Evolutionary conservation across 1,140 invertebrate genomes (phyloP).

Genomic region (Drosophila azteca): DNA sequence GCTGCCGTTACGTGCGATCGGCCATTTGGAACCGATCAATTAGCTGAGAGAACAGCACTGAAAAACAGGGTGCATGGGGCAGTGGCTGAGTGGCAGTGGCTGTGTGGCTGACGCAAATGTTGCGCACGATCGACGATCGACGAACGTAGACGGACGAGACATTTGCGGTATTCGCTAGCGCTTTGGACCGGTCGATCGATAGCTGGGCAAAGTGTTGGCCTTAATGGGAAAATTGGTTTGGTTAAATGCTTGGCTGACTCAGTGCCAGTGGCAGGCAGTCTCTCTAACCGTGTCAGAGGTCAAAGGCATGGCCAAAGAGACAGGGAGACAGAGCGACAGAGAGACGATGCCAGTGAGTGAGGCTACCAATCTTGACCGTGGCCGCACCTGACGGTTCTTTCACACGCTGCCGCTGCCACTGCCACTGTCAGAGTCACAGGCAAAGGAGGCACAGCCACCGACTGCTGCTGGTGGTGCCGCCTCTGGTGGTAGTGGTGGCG

Average conservation of each 20-base stretch:
- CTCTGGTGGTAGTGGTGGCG: not conserved
- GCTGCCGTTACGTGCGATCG: constrained; percentile 70
- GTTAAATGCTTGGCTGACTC: constrained; percentile 65
- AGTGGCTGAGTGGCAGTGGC: too few relatives aligned
- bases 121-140: constrained; percentile 45
- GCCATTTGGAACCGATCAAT: constrained; percentile 80
- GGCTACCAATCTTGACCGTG: constrained; percentile 30
- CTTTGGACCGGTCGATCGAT: constrained; percentile 17
- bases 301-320: constrained; percentile 18
- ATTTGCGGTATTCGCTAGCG: not conserved
- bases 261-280: constrained; percentile 7
- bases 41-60: constrained; percentile 39
- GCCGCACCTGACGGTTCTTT: constrained; percentile 63
- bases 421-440: not conserved
- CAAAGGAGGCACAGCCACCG: too few relatives aligned
- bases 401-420: constrained; percentile 54
- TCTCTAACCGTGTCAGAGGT: constrained; percentile 20
- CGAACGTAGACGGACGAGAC: constrained; percentile 16
- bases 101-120: constrained; percentile 33
- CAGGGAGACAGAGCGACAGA: too few relatives aligned
- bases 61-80: constrained; percentile 9
- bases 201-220: constrained; percentile 58
- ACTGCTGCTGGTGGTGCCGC: constrained; percentile 9
- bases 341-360: constrained; percentile 4
- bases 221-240: constrained; percentile 74